A percentile compares a stretch with the other conserved stretches of the same genome.
These are phyloP conservation scores for Oscheius myriophilus DNA, from an alignment of 2,888 invertebrate genomes.

Conservation along the genomic window DNA sequence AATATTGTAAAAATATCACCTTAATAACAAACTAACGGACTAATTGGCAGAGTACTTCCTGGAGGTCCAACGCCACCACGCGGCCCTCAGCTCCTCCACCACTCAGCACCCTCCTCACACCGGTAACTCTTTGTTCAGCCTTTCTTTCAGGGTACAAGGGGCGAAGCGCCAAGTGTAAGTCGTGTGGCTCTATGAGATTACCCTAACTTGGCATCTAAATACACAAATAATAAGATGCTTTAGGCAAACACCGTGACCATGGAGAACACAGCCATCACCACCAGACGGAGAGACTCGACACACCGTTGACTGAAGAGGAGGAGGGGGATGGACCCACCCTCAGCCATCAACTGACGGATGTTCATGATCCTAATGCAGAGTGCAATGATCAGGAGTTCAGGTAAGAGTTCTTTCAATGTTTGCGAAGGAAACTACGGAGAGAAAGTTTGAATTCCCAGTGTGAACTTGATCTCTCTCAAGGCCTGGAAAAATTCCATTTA, in stretches of 20 bases:
- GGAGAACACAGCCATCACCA: slow-evolving; percentile 19
- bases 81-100: slow-evolving; percentile 25
- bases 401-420: slow-evolving; percentile 16
- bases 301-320: slow-evolving; percentile 10
- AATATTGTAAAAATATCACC: background rate
- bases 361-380: slow-evolving; percentile 29
- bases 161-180: slow-evolving; percentile 27
- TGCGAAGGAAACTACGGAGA: no score
- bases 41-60: slow-evolving; percentile 57
- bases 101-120: slow-evolving; percentile 21
- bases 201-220: no score
- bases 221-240: no score
- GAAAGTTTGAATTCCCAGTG: no score
- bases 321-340: background rate
- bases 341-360: slow-evolving; percentile 3
- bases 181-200: background rate
- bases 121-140: slow-evolving; percentile 14
- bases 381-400: slow-evolving; percentile 65
- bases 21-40: slow-evolving; percentile 16
- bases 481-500: no score
- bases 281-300: background rate
- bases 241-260: no score
- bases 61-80: slow-evolving; percentile 50
- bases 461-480: no score
- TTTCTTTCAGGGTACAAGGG: slow-evolving; percentile 19